phyloP scores from a whole-genome alignment of 2,888 invertebrate species.

The Tetranychus piercei region DNA sequence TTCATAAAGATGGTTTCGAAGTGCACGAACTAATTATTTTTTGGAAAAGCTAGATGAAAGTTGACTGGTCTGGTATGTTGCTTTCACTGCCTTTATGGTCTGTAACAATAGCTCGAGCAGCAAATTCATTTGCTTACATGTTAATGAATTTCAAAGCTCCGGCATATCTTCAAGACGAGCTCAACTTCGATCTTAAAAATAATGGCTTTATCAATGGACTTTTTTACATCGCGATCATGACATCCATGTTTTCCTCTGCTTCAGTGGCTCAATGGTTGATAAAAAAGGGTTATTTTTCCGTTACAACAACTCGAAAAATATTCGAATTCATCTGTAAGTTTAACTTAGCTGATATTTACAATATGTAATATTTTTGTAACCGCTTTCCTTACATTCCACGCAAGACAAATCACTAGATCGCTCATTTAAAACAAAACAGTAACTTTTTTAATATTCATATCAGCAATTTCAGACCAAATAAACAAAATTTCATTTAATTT shows the following conservation, averaged over 20 bases:
- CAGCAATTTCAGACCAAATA: no score
- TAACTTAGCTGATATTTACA: no score
- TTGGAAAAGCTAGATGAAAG: background rate
- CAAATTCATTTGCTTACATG: slow-evolving; percentile 3
- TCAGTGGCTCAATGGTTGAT: background rate
- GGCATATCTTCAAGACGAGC: background rate
- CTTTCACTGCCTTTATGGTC: background rate
- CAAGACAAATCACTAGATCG: no score
- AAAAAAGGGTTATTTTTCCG: background rate
- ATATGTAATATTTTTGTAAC: no score
- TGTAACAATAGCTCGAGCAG: background rate
- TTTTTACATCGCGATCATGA: background rate
- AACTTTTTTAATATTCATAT: no score
- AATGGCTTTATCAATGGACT: background rate
- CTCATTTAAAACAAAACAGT: no score
- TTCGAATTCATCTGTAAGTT: slow-evolving; percentile 22
- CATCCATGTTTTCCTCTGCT: background rate
- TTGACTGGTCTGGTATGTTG: background rate
- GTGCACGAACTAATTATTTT: background rate
- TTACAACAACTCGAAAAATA: slow-evolving; percentile 20
- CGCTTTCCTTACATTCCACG: no score
- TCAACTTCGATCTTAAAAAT: background rate
- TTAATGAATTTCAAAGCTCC: slow-evolving; percentile 1
- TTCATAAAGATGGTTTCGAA: background rate
- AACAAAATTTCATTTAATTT: background rate